Conservation (phyloP, 2,797 vertebrate genomes). For the Peromyscus attwateri region DNA sequence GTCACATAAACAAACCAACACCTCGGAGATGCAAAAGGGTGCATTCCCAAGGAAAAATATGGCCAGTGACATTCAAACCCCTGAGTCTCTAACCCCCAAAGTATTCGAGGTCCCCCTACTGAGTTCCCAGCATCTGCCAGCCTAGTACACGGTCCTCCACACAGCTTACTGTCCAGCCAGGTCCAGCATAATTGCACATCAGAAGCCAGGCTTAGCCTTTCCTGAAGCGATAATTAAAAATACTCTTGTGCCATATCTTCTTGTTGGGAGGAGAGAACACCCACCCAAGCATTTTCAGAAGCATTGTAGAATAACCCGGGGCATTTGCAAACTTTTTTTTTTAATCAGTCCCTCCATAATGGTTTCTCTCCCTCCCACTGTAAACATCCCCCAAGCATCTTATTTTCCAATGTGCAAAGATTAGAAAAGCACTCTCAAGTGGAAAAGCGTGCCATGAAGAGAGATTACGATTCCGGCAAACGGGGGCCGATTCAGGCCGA, state of each 20-base stretch:
- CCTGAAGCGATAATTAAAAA: conserved; percentile 38
- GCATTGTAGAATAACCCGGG: conserved; percentile 36
- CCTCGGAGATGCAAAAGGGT: neutral
- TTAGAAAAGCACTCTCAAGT: conserved; percentile 29
- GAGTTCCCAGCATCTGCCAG: neutral
- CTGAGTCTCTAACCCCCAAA: neutral
- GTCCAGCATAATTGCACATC: neutral
- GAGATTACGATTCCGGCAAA: neutral
- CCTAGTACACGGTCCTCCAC: neutral
- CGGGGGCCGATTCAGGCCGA: neutral
- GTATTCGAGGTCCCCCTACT: neutral
- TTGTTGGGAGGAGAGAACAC: neutral
- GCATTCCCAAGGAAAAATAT: neutral
- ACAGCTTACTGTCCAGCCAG: neutral
- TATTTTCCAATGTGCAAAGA: conserved; percentile 39
- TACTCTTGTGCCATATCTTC: conserved; percentile 21
- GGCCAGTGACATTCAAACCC: neutral
- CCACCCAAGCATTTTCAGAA: conserved; percentile 9
- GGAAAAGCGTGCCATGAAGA: neutral
- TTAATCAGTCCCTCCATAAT: neutral
- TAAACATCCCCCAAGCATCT: conserved; percentile 32
- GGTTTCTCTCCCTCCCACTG: neutral
- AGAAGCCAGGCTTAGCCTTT: neutral
- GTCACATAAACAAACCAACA: neutral
- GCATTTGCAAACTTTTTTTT: conserved; percentile 12